Conservation (phyloP, 2,113 vertebrate genomes). For the Acrocephalus arundinaceus region DNA sequence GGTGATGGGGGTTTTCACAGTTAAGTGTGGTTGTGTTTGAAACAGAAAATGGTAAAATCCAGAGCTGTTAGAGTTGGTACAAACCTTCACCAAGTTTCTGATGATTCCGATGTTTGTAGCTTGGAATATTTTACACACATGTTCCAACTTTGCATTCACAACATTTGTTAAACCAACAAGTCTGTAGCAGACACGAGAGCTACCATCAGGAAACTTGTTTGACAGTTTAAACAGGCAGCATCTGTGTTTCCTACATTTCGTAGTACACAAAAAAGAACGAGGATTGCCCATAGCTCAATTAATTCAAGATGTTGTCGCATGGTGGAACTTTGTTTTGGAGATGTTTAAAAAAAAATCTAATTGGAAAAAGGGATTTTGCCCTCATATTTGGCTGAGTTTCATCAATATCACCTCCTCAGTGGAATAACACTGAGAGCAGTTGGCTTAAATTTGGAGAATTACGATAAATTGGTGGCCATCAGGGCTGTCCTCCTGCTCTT, state of each 20-base stretch:
- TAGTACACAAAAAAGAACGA: neutral
- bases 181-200: conserved; percentile 45
- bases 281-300: conserved; percentile 25
- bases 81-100: neutral
- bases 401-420: conserved; percentile 8
- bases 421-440: neutral
- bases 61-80: neutral
- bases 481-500: neutral
- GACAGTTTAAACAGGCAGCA: conserved; percentile 67
- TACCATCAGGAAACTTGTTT: conserved; percentile 69
- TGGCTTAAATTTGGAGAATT: neutral
- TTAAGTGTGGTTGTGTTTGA: neutral
- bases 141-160: conserved; percentile 51
- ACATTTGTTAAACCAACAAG: conserved; percentile 55
- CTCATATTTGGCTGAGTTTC: conserved; percentile 19
- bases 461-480: neutral
- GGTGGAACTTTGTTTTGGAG: conserved; percentile 30
- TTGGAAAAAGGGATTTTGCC: conserved; percentile 40
- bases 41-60: neutral
- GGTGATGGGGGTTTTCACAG: neutral
- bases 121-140: conserved; percentile 43
- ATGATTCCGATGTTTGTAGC: conserved; percentile 5
- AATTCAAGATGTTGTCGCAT: conserved; percentile 46
- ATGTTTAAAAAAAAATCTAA: neutral
- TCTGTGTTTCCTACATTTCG: conserved; percentile 57